These are phyloP conservation scores for Sandelia bainsii DNA, from an alignment of 2,797 vertebrate genomes.

Conservation along the genomic window DNA sequence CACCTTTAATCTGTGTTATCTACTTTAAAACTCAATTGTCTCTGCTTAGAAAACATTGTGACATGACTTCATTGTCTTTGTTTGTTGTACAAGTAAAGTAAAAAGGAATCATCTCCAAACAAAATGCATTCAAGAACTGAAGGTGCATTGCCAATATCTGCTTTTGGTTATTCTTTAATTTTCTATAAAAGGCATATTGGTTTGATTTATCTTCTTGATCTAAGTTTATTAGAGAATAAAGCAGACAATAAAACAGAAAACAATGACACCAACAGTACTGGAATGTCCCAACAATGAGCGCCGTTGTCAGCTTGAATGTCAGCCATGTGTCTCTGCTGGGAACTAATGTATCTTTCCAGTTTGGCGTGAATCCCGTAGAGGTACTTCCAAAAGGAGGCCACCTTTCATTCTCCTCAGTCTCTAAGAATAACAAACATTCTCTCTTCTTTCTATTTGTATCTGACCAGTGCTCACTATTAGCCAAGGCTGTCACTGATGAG, in stretches of 20 bases:
- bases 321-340: slow-evolving; percentile 56
- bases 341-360: slow-evolving; percentile 56
- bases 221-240: slow-evolving; percentile 44
- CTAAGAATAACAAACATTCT: slow-evolving; percentile 70
- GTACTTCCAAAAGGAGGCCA: slow-evolving; percentile 57
- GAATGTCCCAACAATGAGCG: slow-evolving; percentile 54
- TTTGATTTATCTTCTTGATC: slow-evolving; percentile 46
- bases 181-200: slow-evolving; percentile 48
- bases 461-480: slow-evolving; percentile 64
- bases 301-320: slow-evolving; percentile 54
- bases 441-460: slow-evolving; percentile 57
- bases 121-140: slow-evolving; percentile 15
- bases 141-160: slow-evolving; percentile 30
- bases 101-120: slow-evolving; percentile 14
- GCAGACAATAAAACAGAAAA: slow-evolving; percentile 35
- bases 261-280: slow-evolving; percentile 35
- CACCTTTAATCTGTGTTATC: background rate
- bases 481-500: slow-evolving; percentile 67
- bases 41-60: background rate
- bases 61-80: slow-evolving; percentile 1
- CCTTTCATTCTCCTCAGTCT: slow-evolving; percentile 58
- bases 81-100: slow-evolving; percentile 9
- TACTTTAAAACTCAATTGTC: background rate
- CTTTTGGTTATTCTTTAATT: slow-evolving; percentile 37
- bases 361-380: slow-evolving; percentile 49